These are phyloP conservation scores for Dolichopus griseipennis DNA, from an alignment of 2,888 invertebrate species.

Conservation along the genomic window DNA sequence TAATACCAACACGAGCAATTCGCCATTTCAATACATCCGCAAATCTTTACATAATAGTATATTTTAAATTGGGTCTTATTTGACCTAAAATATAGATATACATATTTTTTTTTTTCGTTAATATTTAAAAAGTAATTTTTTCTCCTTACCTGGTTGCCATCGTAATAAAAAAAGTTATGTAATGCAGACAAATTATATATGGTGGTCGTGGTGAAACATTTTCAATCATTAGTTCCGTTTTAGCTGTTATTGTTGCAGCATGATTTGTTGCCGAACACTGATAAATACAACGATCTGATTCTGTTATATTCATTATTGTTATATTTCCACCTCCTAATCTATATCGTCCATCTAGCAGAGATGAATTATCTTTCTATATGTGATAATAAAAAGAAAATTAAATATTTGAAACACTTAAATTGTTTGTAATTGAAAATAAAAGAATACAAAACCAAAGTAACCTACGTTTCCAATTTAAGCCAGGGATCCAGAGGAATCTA, in stretches of 20 bases:
- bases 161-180: slow-evolving; percentile 62
- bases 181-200: slow-evolving; percentile 70
- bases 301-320: slow-evolving; percentile 70
- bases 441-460: too few species aligned
- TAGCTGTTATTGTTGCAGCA: slow-evolving; percentile 72
- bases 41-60: slow-evolving; percentile 78
- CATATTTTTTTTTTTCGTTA: too few species aligned
- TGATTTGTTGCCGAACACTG: slow-evolving; percentile 78
- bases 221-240: slow-evolving; percentile 73
- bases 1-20: slow-evolving; percentile 64
- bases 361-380: slow-evolving; percentile 65
- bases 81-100: slow-evolving; percentile 47
- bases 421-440: too few species aligned
- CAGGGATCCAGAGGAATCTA: too few species aligned
- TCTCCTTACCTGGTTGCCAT: slow-evolving; percentile 65
- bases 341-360: slow-evolving; percentile 59
- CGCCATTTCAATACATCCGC: slow-evolving; percentile 72
- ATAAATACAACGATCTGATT: slow-evolving; percentile 79
- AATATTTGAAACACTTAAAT: too few species aligned
- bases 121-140: neutral
- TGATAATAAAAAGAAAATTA: too few species aligned
- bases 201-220: slow-evolving; percentile 87
- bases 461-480: too few species aligned
- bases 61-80: slow-evolving; percentile 65
- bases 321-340: slow-evolving; percentile 66